Evolutionary conservation across 2,113 vertebrate genomes (phyloP), one percentile per base, ranked within the genome.

Genomic region (Stigmatopora argus): DNA sequence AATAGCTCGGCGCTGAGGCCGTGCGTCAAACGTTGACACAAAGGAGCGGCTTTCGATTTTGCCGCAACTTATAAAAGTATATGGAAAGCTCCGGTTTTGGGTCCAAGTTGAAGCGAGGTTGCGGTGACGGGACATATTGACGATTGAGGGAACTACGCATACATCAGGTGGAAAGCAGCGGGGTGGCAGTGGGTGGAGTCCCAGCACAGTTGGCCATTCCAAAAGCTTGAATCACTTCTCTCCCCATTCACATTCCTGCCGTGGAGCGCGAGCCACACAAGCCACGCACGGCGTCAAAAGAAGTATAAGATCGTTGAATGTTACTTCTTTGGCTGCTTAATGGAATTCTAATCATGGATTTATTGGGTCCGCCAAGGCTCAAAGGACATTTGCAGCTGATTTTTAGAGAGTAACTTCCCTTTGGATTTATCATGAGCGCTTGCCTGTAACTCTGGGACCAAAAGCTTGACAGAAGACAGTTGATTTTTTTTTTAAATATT

Each of bases 191-290:
- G 78, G 88, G 89, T 56, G 89, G 89, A 88, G 89, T 72, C 77
- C 71, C 59, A 15, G 64, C 59, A 38, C 69, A 80, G 67, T 66
- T 63, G 45, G 58, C 66, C 77, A 84, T 85, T 86, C 89, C 87
- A 86, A 81, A 81, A 88, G 82, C 79, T 78, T 86, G 86, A 88
- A 82, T 88, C 88, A 85, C 83, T n/a, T 69, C 31, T 31, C 66
- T 55, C 71, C 84, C 78, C 86, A 89, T 90, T 88, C 87, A 88
- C 88, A 82, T 86, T 89, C 85, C 84, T 78, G 74, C 77, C 26
- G 62, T 35, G 60, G 62, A 77, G 44, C 70, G 75, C 75, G 80
- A 49, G 67, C 11, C 64, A 41, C 35, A n/a, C 74, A 81, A 49
- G 67, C 11, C 61, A 49, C 63, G 19, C 67, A 2, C 34, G 4